Evolutionary conservation across 92 coral and sea anemone genomes (phyloP).

Genomic region (Actinostola sp.): DNA sequence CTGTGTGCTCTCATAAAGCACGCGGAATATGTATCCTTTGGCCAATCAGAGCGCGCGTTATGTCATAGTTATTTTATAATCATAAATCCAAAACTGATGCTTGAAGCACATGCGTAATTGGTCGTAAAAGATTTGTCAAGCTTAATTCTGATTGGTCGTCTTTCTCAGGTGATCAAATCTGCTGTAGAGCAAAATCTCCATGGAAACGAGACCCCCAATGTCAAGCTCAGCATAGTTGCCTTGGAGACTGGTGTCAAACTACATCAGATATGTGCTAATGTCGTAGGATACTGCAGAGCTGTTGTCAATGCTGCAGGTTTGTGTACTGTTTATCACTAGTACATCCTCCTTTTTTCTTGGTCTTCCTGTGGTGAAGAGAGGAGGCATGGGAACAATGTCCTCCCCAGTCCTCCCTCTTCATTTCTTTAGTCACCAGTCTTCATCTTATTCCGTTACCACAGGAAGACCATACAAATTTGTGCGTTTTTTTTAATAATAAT

Average conservation of each 20-base stretch:
- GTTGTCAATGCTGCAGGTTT: slow-evolving; percentile 83
- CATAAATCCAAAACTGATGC: too few species aligned
- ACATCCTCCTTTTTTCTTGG: neutral
- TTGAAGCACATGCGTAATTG: too few species aligned
- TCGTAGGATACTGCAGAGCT: slow-evolving; percentile 87
- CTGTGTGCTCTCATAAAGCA: too few species aligned
- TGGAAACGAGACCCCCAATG: slow-evolving; percentile 57
- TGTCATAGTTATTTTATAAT: too few species aligned
- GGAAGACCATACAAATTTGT: too few species aligned
- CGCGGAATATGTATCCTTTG: too few species aligned
- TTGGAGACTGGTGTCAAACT: slow-evolving; percentile 81
- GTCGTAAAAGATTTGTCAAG: too few species aligned
- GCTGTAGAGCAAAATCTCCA: slow-evolving; percentile 69
- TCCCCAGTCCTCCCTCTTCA: too few species aligned
- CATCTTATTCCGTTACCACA: too few species aligned
- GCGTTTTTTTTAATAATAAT: neutral
- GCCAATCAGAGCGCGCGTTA: too few species aligned
- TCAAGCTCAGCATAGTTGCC: slow-evolving; percentile 76
- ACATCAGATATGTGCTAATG: slow-evolving; percentile 84
- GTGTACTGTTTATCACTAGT: neutral
- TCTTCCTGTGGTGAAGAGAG: too few species aligned
- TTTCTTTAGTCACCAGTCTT: neutral
- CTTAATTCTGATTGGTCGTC: neutral
- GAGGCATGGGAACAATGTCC: too few species aligned
- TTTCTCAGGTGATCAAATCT: slow-evolving; percentile 73